Evolutionary conservation across 1,140 invertebrate species (phyloP).

Genomic region (Subanguina moxae): DNA sequence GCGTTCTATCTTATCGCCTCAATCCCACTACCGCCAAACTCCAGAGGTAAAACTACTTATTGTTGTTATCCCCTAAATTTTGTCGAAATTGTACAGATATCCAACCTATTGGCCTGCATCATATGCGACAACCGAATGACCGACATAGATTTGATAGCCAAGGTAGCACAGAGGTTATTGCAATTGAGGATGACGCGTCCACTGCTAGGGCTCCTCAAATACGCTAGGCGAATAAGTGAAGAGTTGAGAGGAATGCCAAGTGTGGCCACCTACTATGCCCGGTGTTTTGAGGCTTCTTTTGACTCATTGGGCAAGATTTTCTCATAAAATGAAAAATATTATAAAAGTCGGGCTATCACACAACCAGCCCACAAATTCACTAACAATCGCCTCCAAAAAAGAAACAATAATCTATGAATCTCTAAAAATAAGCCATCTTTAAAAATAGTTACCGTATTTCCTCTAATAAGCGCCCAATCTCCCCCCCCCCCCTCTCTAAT

Average conservation of each 20-base stretch:
- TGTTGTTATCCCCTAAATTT: not conserved
- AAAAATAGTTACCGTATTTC: too few species aligned
- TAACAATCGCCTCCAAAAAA: not conserved
- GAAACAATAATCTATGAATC: not conserved
- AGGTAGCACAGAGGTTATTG: slow-evolving; percentile 14
- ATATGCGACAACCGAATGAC: slow-evolving; percentile 19
- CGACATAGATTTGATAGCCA: slow-evolving; percentile 11
- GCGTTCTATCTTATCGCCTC: slow-evolving; percentile 21
- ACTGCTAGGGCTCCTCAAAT: slow-evolving; percentile 15
- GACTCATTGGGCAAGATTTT: slow-evolving; percentile 18
- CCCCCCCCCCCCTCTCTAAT: too few species aligned
- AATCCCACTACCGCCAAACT: slow-evolving; percentile 22
- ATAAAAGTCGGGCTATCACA: not conserved
- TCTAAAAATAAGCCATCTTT: not conserved
- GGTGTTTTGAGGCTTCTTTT: slow-evolving; percentile 18
- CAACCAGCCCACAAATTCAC: not conserved
- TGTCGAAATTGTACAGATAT: slow-evolving; percentile 5
- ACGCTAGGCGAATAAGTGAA: slow-evolving; percentile 12
- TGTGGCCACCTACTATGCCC: slow-evolving; percentile 17
- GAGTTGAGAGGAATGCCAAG: slow-evolving; percentile 17
- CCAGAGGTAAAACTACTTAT: slow-evolving; percentile 11
- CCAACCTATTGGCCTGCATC: slow-evolving; percentile 17
- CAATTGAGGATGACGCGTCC: slow-evolving; percentile 15
- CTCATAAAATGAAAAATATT: slow-evolving; percentile 7
- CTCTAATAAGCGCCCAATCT: too few species aligned